Evolutionary conservation across 2,113 vertebrate species (phyloP), one percentile per base, ranked within the genome.

Genomic region (Corydoras maculifer): DNA sequence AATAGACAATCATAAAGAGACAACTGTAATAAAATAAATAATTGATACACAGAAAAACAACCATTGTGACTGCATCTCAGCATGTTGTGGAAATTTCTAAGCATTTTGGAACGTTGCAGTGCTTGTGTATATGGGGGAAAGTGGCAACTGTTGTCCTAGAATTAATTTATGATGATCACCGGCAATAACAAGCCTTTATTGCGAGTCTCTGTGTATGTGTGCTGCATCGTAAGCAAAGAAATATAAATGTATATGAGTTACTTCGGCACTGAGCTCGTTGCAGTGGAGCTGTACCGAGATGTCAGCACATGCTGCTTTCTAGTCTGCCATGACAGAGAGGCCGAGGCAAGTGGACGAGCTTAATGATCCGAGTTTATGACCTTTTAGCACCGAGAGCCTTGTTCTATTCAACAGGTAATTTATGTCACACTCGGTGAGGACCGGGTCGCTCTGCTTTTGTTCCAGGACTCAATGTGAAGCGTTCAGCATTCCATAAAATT

Each of bases 321-420:
- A 32, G 58, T 49, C 18, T 3, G 35, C 59, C 58, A 68, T 50
- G 65, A 58, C 79, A 74, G 30, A 53, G 60, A 58, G 58, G 5
- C 73, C 62, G 55, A 73, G 65, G 80, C 79, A 77, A 83, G 80
- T 86, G 83, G 79, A 88, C 79, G 80, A 35, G 57, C 82, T 87
- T 87, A 85, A 88, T 75, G 68, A 77, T 68, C 76, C 82, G 75
- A 84, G 79, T 88, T 88, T 86, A 87, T 86, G 84, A 88, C 87
- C 84, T 86, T 88, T 90, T 83, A 87, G 84, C 69, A 84, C 86
- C 80, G 85, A 87, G 80, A 86, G 79, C 74, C 81, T 83, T 77
- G 79, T 88, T 85, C 81, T 82, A 75, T 78, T 77, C 75, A 66
- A 77, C 62, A 15, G 80, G 18, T 69, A 83, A 86, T 88, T 83